A percentile compares a stretch with the other conserved stretches of the same genome.
phyloP scores from a whole-genome alignment of 2,888 invertebrate species.

The Dendrolimus pini region DNA sequence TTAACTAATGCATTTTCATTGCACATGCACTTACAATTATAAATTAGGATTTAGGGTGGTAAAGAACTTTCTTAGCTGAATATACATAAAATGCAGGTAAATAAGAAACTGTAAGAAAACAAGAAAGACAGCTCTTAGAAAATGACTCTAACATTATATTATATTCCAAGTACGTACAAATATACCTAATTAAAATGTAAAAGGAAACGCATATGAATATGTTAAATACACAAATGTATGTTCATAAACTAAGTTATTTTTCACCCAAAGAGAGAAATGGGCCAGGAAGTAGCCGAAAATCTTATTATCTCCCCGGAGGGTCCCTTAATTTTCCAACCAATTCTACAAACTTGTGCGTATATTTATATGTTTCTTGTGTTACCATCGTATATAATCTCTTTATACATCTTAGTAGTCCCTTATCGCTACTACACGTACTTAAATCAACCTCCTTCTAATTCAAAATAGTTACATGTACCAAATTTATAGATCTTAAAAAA shows the following conservation, averaged over 20 bases:
- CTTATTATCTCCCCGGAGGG: constrained; percentile 27
- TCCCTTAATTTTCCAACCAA: constrained; percentile 27
- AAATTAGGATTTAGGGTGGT: too few relatives aligned
- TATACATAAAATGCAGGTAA: too few relatives aligned
- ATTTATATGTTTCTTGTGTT: neutral
- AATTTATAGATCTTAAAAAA: neutral
- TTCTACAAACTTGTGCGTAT: constrained; percentile 7
- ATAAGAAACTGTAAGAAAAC: too few relatives aligned
- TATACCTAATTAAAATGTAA: too few relatives aligned
- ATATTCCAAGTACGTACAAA: too few relatives aligned
- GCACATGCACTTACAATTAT: too few relatives aligned
- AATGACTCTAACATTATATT: too few relatives aligned
- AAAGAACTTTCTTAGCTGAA: too few relatives aligned
- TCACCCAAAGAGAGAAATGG: constrained; percentile 9
- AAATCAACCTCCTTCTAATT: neutral
- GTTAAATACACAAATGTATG: neutral
- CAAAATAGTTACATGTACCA: neutral
- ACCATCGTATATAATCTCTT: neutral
- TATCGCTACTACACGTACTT: constrained; percentile 2
- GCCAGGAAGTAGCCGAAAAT: constrained; percentile 27
- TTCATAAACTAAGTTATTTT: neutral
- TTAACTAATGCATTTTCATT: too few relatives aligned
- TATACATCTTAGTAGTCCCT: constrained; percentile 3
- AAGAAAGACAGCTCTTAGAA: too few relatives aligned
- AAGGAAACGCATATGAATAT: neutral